phyloP scores from a whole-genome alignment of 2,888 invertebrate genomes.

The Heliconius charithonia region DNA sequence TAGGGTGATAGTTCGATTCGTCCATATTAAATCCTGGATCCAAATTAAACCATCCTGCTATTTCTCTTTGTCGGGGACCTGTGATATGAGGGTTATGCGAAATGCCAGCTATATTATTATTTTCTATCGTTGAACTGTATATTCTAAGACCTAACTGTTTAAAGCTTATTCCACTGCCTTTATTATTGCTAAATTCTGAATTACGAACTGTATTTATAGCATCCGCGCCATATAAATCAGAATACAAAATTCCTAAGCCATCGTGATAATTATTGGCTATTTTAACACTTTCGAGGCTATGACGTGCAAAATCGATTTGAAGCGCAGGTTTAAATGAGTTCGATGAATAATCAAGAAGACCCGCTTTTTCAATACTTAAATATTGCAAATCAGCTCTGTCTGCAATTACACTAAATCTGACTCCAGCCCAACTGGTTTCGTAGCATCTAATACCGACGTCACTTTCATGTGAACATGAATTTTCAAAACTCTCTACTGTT shows the following conservation, averaged over 20 bases:
- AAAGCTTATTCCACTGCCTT: slow-evolving; percentile 94
- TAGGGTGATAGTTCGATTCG: slow-evolving; percentile 89
- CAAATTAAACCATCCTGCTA: slow-evolving; percentile 95
- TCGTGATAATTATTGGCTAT: slow-evolving; percentile 94
- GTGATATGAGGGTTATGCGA: slow-evolving; percentile 95
- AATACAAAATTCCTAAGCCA: slow-evolving; percentile 96
- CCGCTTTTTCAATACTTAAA: slow-evolving; percentile 95
- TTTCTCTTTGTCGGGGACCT: slow-evolving; percentile 92
- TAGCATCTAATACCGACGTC: slow-evolving; percentile 95
- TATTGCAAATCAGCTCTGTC: slow-evolving; percentile 94
- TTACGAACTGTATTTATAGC: slow-evolving; percentile 91
- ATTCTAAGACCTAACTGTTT: slow-evolving; percentile 94
- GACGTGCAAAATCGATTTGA: slow-evolving; percentile 93
- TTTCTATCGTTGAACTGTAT: slow-evolving; percentile 90
- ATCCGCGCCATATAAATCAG: slow-evolving; percentile 95
- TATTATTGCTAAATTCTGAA: slow-evolving; percentile 92
- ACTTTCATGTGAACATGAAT: slow-evolving; percentile 93
- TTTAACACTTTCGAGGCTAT: slow-evolving; percentile 91
- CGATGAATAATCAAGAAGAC: slow-evolving; percentile 95
- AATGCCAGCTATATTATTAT: slow-evolving; percentile 94
- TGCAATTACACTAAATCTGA: slow-evolving; percentile 94
- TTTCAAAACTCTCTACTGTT: slow-evolving; percentile 90
- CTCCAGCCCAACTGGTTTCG: slow-evolving; percentile 96
- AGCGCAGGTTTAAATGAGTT: slow-evolving; percentile 94
- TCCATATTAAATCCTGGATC: slow-evolving; percentile 86